Conservation (phyloP, 2,113 vertebrate species). For the Hippocampus mohnikei region DNA sequence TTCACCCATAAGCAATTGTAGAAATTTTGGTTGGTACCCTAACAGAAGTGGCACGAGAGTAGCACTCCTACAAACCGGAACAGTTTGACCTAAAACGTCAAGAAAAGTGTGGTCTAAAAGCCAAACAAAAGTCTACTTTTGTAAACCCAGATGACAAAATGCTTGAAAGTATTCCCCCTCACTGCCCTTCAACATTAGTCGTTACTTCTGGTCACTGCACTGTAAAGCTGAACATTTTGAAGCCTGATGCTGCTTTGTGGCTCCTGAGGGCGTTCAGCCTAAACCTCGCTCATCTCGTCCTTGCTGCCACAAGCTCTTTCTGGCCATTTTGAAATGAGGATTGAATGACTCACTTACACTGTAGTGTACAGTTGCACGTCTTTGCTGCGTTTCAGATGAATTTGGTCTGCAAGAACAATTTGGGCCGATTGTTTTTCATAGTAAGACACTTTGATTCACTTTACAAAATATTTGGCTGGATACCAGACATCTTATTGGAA, state of each 20-base stretch:
- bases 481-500: background rate
- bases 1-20: background rate
- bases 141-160: background rate
- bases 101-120: background rate
- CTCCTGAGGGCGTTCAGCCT: background rate
- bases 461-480: background rate
- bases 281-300: background rate
- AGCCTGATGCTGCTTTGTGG: background rate
- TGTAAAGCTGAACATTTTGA: slow-evolving; percentile 3
- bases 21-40: background rate
- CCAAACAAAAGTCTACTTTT: background rate
- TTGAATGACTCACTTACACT: background rate
- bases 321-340: background rate
- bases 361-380: background rate
- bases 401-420: background rate
- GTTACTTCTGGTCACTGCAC: slow-evolving; percentile 5
- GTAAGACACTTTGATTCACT: background rate
- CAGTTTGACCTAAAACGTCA: background rate
- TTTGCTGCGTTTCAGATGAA: background rate
- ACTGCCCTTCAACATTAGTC: background rate
- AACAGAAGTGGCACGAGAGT: background rate
- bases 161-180: background rate
- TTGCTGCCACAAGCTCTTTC: background rate
- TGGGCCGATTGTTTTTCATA: background rate
- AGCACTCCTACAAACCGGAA: background rate